Conservation (phyloP, 2,113 vertebrate species). For the Coptodon bakossiorum region DNA sequence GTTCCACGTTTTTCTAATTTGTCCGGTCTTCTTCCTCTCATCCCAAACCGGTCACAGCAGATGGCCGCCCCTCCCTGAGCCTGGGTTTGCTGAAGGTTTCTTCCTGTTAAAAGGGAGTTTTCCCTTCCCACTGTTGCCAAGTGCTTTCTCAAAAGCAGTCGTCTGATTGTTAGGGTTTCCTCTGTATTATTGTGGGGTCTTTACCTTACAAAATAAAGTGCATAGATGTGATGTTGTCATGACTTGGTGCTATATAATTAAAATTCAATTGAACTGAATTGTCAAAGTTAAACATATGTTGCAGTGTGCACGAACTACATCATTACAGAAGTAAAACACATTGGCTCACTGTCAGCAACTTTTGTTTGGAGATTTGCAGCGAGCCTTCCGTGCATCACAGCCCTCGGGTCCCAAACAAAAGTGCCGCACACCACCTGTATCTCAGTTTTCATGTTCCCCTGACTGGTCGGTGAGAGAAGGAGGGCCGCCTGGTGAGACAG, state of each 20-base stretch:
- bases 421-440: conserved; percentile 30
- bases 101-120: background rate
- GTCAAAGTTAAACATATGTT: background rate
- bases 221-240: background rate
- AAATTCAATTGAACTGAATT: background rate
- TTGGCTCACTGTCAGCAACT: background rate
- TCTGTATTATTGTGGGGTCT: background rate
- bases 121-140: background rate
- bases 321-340: background rate
- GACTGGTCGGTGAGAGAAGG: conserved; percentile 45
- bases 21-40: background rate
- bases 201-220: background rate
- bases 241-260: background rate
- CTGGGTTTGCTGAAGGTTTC: accelerated
- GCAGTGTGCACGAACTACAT: background rate
- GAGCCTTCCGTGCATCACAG: conserved; percentile 24
- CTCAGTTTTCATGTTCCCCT: conserved; percentile 61
- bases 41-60: accelerated
- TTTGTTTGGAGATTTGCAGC: conserved; percentile 56
- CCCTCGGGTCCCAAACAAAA: conserved; percentile 53
- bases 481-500: background rate
- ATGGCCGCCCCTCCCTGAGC: background rate
- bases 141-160: background rate
- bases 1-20: accelerated
- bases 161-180: background rate